Conservation (phyloP, 2,797 vertebrate species). For the Tokudaia muenninki region DNA sequence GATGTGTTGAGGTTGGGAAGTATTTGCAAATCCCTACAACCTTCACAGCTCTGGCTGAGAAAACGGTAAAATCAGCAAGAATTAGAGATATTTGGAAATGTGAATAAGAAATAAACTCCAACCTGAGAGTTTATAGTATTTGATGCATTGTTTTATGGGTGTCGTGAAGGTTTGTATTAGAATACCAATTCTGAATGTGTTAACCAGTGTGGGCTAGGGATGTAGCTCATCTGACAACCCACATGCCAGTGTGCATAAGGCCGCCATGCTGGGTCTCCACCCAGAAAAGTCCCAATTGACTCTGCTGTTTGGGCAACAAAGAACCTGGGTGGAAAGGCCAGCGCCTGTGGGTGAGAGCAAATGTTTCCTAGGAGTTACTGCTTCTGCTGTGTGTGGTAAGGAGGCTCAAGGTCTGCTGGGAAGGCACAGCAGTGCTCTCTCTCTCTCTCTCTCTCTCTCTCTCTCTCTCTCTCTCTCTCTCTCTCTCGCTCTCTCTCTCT, state of each 20-base stretch:
- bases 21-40: slow-evolving; percentile 25
- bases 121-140: slow-evolving; percentile 13
- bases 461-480: not conserved
- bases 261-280: not conserved
- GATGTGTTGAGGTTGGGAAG: slow-evolving; percentile 43
- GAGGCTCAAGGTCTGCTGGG: not conserved
- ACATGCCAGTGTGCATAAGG: not conserved
- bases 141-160: slow-evolving; percentile 34
- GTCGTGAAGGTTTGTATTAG: slow-evolving; percentile 2
- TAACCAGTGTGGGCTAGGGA: not conserved
- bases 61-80: slow-evolving; percentile 60
- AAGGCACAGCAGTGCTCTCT: not conserved
- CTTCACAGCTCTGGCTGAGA: slow-evolving; percentile 32
- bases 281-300: not conserved
- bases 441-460: not conserved
- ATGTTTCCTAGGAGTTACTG: slow-evolving; percentile 13
- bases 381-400: slow-evolving; percentile 29
- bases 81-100: slow-evolving; percentile 58
- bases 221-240: not conserved
- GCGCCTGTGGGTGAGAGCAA: slow-evolving; percentile 46
- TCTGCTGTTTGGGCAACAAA: slow-evolving; percentile 61
- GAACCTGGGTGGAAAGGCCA: slow-evolving; percentile 15
- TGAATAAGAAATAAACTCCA: slow-evolving; percentile 58
- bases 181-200: not conserved
- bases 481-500: not conserved